phyloP scores from a whole-genome alignment of 30 jellyfish, hydroid and myxozoan genomes.

The Catostylus mosaicus region DNA sequence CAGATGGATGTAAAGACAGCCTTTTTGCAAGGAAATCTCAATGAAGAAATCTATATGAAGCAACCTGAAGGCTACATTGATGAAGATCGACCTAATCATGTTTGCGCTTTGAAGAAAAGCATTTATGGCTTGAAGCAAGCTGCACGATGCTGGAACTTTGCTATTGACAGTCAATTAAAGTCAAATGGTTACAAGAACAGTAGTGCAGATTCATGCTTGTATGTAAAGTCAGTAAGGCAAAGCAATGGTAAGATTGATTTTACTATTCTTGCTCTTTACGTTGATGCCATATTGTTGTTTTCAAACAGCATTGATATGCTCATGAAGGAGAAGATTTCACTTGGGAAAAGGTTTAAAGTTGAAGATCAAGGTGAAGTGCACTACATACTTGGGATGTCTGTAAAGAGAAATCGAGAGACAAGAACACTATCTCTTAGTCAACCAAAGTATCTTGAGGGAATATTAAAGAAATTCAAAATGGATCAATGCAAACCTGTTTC shows the following conservation, averaged over 20 bases:
- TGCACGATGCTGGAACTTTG: too few relatives aligned
- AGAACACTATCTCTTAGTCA: constrained; percentile 33
- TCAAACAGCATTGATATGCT: constrained; percentile 56
- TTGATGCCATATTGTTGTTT: constrained; percentile 41
- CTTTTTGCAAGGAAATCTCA: too few relatives aligned
- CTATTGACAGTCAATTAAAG: too few relatives aligned
- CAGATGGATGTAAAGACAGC: constrained; percentile 71
- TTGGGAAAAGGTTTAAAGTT: constrained; percentile 40
- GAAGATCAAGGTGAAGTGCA: too few relatives aligned
- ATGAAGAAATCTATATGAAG: too few relatives aligned
- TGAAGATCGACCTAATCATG: too few relatives aligned
- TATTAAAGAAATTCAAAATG: constrained; percentile 51
- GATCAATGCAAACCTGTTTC: constrained; percentile 59
- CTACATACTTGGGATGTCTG: constrained; percentile 42
- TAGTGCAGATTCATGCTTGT: too few relatives aligned
- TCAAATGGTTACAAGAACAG: too few relatives aligned
- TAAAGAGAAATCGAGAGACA: constrained; percentile 34
- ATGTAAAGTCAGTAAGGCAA: constrained; percentile 38
- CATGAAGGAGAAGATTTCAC: constrained; percentile 31
- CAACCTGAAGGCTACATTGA: too few relatives aligned
- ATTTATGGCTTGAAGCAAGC: too few relatives aligned
- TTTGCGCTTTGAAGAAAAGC: too few relatives aligned
- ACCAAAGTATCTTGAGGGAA: constrained; percentile 23
- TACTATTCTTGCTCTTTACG: constrained; percentile 47
- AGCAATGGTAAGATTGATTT: constrained; percentile 40